These are phyloP conservation scores for Allygus modestus DNA, from an alignment of 2,888 invertebrate species.

Conservation along the genomic window DNA sequence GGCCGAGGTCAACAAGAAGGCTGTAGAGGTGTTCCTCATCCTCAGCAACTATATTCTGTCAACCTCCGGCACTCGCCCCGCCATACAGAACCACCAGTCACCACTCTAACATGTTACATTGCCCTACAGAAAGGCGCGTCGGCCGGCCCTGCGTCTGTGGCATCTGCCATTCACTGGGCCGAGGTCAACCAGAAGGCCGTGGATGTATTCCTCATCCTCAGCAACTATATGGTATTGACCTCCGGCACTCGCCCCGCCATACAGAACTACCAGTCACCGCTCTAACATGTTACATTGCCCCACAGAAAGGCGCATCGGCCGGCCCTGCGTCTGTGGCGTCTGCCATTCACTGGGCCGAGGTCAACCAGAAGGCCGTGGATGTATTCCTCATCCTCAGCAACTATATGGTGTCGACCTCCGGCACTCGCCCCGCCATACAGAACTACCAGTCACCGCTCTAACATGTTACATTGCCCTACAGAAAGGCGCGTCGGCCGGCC, in stretches of 20 bases:
- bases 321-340: no score
- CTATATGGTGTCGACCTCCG: no score
- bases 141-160: background rate
- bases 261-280: slow-evolving; percentile 13
- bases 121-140: no score
- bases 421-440: no score
- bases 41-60: background rate
- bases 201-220: background rate
- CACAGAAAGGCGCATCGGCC: background rate
- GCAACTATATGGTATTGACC: background rate
- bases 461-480: background rate
- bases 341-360: no score
- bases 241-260: background rate
- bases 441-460: no score
- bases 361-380: no score
- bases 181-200: background rate
- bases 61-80: background rate
- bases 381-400: no score
- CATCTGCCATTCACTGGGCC: background rate
- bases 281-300: no score
- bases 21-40: slow-evolving; percentile 4
- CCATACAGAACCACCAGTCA: slow-evolving; percentile 8
- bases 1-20: background rate
- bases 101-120: no score
- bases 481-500: slow-evolving; percentile 3